Evolutionary conservation across 1,140 invertebrate species (phyloP).

Genomic region (Nixonia krombeini): DNA sequence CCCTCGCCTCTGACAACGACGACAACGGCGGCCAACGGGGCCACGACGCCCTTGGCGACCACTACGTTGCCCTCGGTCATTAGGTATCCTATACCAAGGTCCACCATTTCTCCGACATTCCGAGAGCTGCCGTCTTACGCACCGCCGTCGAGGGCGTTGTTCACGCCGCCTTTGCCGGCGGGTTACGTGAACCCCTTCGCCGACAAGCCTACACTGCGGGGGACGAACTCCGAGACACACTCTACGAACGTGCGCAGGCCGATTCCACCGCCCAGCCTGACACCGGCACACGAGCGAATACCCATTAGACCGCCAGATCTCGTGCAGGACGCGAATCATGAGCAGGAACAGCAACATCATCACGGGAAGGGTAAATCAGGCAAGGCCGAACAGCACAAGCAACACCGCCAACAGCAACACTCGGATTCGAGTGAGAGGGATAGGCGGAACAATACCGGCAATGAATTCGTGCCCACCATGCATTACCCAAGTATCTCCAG

Average conservation of each 20-base stretch:
- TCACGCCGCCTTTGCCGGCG: slow-evolving; percentile 84
- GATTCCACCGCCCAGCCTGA: slow-evolving; percentile 81
- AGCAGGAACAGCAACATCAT: slow-evolving; percentile 43
- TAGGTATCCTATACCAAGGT: slow-evolving; percentile 54
- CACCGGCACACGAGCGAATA: slow-evolving; percentile 83
- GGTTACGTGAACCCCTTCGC: slow-evolving; percentile 86
- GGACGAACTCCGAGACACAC: slow-evolving; percentile 77
- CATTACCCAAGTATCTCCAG: slow-evolving; percentile 82
- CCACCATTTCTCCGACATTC: slow-evolving; percentile 60
- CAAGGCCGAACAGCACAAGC: slow-evolving; percentile 60
- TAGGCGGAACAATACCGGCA: slow-evolving; percentile 59
- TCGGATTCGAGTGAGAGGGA: slow-evolving; percentile 47
- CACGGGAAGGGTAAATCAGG: slow-evolving; percentile 39
- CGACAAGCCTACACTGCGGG: slow-evolving; percentile 85
- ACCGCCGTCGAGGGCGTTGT: slow-evolving; percentile 81
- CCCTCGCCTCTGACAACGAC: slow-evolving; percentile 76
- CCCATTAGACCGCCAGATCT: slow-evolving; percentile 79
- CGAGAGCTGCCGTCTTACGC: slow-evolving; percentile 83
- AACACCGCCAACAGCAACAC: slow-evolving; percentile 58
- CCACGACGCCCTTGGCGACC: slow-evolving; percentile 75
- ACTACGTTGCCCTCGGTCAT: slow-evolving; percentile 35
- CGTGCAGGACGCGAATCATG: slow-evolving; percentile 64
- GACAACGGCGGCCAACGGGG: slow-evolving; percentile 59
- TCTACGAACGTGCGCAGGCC: slow-evolving; percentile 77
- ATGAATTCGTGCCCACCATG: slow-evolving; percentile 76